Conservation (phyloP, 2,888 invertebrate species). For the Syritta pipiens region DNA sequence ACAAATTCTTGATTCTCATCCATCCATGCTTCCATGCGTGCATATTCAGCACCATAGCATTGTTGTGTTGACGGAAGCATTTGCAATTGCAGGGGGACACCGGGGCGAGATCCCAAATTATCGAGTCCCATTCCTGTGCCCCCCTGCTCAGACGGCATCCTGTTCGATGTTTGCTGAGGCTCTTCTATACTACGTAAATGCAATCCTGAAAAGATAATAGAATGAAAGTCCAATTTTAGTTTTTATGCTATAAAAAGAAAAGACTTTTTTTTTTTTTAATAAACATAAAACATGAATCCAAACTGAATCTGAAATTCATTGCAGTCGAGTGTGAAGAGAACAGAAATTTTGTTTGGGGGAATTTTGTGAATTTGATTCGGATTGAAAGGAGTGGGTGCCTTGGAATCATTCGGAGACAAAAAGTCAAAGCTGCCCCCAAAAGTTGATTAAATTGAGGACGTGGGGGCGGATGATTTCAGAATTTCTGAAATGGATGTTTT, state of each 20-base stretch:
- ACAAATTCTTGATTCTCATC: constrained; percentile 98
- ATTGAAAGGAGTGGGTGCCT: no score
- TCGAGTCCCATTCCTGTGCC: constrained; percentile 84
- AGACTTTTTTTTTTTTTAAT: no score
- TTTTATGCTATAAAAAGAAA: neutral
- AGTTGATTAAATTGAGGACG: no score
- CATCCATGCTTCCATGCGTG: constrained; percentile 96
- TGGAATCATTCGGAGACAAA: no score
- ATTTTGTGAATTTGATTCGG: no score
- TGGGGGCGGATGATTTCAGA: no score
- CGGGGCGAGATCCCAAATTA: constrained; percentile 80
- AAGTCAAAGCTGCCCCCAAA: no score
- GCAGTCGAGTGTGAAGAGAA: no score
- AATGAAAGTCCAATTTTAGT: neutral
- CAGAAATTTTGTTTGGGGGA: no score
- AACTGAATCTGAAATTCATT: no score
- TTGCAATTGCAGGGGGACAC: constrained; percentile 79
- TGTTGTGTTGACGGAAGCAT: constrained; percentile 75
- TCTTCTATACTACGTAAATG: constrained; percentile 92
- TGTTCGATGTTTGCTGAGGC: constrained; percentile 81
- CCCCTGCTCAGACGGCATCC: constrained; percentile 84
- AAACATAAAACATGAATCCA: no score
- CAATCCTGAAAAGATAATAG: constrained; percentile 83
- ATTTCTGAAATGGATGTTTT: no score
- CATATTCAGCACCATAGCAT: constrained; percentile 91